Evolutionary conservation across 2,888 invertebrate species (phyloP).

Genomic region (Eupithecia dodoneata): DNA sequence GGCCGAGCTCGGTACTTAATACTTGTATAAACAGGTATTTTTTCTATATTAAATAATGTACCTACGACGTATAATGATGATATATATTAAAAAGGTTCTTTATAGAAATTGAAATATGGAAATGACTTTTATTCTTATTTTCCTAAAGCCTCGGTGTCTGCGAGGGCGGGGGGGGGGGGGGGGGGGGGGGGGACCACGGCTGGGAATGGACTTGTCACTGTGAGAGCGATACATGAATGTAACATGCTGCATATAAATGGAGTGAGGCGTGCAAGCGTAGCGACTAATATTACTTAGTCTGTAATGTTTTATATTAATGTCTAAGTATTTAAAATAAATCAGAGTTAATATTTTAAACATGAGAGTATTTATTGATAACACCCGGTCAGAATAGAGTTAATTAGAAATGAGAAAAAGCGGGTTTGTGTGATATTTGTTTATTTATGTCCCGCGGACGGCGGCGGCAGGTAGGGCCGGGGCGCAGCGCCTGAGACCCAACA

Average conservation of each 20-base stretch:
- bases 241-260: slow-evolving; percentile 15
- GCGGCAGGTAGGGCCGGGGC: slow-evolving; percentile 43
- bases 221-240: slow-evolving; percentile 39
- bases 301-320: slow-evolving; percentile 79
- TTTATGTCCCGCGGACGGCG: slow-evolving; percentile 47
- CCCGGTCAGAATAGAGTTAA: slow-evolving; percentile 64
- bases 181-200: background rate
- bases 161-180: background rate
- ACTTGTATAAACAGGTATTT: slow-evolving; percentile 83
- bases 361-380: slow-evolving; percentile 71
- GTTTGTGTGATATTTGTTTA: slow-evolving; percentile 52
- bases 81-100: slow-evolving; percentile 82
- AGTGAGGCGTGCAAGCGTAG: slow-evolving; percentile 55
- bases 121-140: slow-evolving; percentile 75
- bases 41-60: slow-evolving; percentile 83
- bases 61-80: slow-evolving; percentile 79
- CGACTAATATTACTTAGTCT: slow-evolving; percentile 73
- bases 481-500: slow-evolving; percentile 9
- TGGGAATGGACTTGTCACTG: slow-evolving; percentile 28
- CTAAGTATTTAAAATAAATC: slow-evolving; percentile 79
- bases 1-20: slow-evolving; percentile 83
- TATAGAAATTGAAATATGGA: slow-evolving; percentile 80
- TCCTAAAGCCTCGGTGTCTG: slow-evolving; percentile 50
- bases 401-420: slow-evolving; percentile 48
- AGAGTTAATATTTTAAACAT: slow-evolving; percentile 77